Base-by-base conservation (phyloP, 2,888 invertebrate genomes). In the Sceliomorpha sp. region DNA sequence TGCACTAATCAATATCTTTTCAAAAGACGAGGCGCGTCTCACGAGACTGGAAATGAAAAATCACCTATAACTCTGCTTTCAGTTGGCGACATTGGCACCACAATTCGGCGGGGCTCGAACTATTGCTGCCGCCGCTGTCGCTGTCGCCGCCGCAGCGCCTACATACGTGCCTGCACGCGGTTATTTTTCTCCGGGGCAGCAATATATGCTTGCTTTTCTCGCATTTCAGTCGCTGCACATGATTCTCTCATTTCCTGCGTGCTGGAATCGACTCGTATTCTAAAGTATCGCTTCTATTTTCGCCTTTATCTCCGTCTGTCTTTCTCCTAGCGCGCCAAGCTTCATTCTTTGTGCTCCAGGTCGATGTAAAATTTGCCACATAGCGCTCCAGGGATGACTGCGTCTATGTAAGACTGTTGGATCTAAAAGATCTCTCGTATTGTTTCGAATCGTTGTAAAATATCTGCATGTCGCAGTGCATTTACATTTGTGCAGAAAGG, bases 241-340 rank as follows among this genome's bases (percentile, higher is more conserved):
- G 71, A 60, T 68, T 71, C 62, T 55, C 59, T 71, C 71, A 71
- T 71, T 71, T 68, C 67, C 71, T 60, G 56, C 56, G 63, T 68
- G 34, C 63, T 55, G 47, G 67, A 68, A 68, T 71, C 68, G 59
- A 56, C 71, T 67, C 44, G 42, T 56, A 67, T 68, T 68, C 60
- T 42, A 20, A 60, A 71, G 45, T 60, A 48, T 64, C 50, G 59
- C 51, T 45, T 60, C 55, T 56, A 40, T 50, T 39, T 50, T 51
- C 45, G 42, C 44, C 34, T 68, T 59, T 55, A 50, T 55, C 59
- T 63, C 36, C 27, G 31, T 44, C 24, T 59, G 34, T 50, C 15
- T 50, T 39, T 44, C 40, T 37, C 27, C 58, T 58, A 37, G 36
- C 58, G 44, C 58, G 40, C 42, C 47, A 31, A 51, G 29, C 48